Evolutionary conservation across 2,797 vertebrate species (phyloP).

Genomic region (Enteromius treurensis): DNA sequence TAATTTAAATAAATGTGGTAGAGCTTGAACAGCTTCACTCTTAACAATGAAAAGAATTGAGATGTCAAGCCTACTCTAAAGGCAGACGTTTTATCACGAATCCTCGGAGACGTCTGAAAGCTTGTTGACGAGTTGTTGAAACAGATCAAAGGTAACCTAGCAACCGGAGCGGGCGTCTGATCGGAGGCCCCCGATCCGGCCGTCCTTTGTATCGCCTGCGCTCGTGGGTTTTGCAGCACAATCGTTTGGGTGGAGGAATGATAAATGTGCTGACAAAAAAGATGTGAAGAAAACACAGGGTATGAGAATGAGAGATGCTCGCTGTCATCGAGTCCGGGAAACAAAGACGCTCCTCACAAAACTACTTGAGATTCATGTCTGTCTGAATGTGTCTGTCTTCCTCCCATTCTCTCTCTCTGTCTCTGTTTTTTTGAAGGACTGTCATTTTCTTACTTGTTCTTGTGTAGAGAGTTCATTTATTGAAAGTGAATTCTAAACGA

Average conservation of each 20-base stretch:
- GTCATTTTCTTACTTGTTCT: not conserved
- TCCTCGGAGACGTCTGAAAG: constrained; percentile 63
- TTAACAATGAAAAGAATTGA: not conserved
- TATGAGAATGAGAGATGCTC: constrained; percentile 70
- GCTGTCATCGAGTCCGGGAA: constrained; percentile 64
- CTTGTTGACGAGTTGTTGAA: constrained; percentile 70
- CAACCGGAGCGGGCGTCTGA: constrained; percentile 71
- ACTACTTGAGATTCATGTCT: constrained; percentile 74
- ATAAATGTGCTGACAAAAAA: constrained; percentile 78
- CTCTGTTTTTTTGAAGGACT: not conserved
- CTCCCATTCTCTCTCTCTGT: not conserved
- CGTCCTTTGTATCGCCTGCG: constrained; percentile 74
- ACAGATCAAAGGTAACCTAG: constrained; percentile 77
- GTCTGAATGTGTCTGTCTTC: constrained; percentile 20
- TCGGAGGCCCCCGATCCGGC: constrained; percentile 66
- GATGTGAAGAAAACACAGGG: constrained; percentile 72
- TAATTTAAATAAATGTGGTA: not conserved
- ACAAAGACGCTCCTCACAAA: constrained; percentile 72
- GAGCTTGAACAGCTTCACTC: not conserved
- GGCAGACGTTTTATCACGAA: not conserved
- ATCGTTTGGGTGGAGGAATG: constrained; percentile 79
- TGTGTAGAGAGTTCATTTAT: not conserved
- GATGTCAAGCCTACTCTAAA: not conserved
- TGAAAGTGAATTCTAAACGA: not conserved
- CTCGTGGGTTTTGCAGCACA: constrained; percentile 75